phyloP scores from a whole-genome alignment of 1,140 invertebrate genomes.

The Berghia stephanieae region DNA sequence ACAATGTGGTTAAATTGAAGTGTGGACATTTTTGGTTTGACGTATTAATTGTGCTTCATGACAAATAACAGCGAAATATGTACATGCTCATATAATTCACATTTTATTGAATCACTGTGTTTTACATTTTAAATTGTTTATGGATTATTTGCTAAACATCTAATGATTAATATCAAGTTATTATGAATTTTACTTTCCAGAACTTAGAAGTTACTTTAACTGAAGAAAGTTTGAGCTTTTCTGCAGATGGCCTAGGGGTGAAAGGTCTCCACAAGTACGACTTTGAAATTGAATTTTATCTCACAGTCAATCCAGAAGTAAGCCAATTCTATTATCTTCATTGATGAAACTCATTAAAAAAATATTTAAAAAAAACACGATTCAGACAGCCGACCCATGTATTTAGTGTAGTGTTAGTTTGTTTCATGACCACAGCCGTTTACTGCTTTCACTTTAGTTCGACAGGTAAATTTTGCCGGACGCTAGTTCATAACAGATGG shows the following conservation, averaged over 20 bases:
- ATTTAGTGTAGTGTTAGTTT: neutral
- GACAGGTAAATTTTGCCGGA: too few species aligned
- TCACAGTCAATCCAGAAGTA: slow-evolving; percentile 76
- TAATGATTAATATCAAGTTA: too few species aligned
- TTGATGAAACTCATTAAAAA: neutral
- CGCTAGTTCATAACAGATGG: too few species aligned
- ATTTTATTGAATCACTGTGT: neutral
- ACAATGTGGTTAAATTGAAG: too few species aligned
- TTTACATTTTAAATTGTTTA: slow-evolving; percentile 9
- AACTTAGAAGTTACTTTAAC: slow-evolving; percentile 63
- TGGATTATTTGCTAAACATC: too few species aligned
- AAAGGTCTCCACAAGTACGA: slow-evolving; percentile 72
- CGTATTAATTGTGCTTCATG: neutral
- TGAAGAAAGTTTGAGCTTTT: slow-evolving; percentile 60
- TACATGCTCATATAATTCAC: neutral
- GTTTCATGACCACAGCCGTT: neutral
- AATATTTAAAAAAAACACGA: neutral
- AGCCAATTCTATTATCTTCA: slow-evolving; percentile 4
- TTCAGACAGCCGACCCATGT: neutral
- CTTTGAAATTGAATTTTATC: slow-evolving; percentile 79
- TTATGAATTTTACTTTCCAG: slow-evolving; percentile 58
- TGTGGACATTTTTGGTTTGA: neutral
- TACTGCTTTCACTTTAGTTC: neutral
- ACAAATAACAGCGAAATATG: neutral
- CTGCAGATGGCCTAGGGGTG: slow-evolving; percentile 61